Percentiles rank a stretch among this genome's conserved stretches.
Evolutionary conservation across 2,888 invertebrate genomes (phyloP).

Genomic region (Sipha maydis): DNA sequence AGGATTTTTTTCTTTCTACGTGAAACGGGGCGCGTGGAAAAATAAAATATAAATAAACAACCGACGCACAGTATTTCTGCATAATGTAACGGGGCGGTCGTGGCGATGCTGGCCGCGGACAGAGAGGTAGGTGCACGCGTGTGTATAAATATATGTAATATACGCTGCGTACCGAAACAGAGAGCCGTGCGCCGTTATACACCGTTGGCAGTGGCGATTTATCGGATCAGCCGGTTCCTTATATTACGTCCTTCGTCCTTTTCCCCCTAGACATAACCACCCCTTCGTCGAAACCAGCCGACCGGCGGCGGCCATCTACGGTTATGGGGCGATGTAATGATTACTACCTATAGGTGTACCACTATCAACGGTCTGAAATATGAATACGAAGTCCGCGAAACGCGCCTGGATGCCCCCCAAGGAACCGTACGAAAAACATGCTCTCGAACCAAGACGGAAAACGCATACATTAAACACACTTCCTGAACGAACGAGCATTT

Average conservation of each 20-base stretch:
- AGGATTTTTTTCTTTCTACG: constrained; percentile 18
- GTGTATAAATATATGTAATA: neutral
- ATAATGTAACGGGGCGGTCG: constrained; percentile 33
- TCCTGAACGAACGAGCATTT: neutral
- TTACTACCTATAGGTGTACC: constrained; percentile 8
- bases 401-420: neutral
- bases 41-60: constrained; percentile 28
- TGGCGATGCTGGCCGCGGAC: neutral
- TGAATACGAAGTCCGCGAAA: constrained; percentile 6
- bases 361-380: neutral
- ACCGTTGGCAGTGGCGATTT: constrained; percentile 37
- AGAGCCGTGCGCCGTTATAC: neutral
- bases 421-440: constrained; percentile 11
- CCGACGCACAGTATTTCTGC: constrained; percentile 21
- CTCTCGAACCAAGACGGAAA: constrained; percentile 1
- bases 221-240: constrained; percentile 40
- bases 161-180: neutral
- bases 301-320: too few species aligned
- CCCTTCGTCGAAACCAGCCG: too few species aligned
- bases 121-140: neutral
- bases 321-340: neutral
- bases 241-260: constrained; percentile 4
- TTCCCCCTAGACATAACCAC: too few species aligned
- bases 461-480: neutral
- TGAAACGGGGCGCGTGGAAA: constrained; percentile 9